Evolutionary conservation across 2,888 invertebrate genomes (phyloP).

Genomic region (Andrena marginata): DNA sequence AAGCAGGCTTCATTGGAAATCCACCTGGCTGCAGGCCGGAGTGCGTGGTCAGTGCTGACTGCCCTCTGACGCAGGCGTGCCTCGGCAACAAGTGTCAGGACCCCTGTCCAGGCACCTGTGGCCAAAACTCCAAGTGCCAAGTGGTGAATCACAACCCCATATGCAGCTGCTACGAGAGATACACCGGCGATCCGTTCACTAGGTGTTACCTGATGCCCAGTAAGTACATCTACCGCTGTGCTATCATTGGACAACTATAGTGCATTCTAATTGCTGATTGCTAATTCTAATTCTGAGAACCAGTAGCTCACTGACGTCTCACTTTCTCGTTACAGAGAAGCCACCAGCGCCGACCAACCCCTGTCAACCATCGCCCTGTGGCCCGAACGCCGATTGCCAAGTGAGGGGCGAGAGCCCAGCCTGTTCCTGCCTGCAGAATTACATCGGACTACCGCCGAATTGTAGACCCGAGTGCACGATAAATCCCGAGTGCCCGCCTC

Average conservation of each 20-base stretch:
- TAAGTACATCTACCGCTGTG: conserved; percentile 73
- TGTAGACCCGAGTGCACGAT: conserved; percentile 88
- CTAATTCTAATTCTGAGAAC: neutral
- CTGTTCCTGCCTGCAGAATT: conserved; percentile 87
- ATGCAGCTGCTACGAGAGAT: conserved; percentile 90
- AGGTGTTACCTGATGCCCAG: conserved; percentile 86
- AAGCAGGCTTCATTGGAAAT: conserved; percentile 90
- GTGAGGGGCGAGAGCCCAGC: conserved; percentile 86
- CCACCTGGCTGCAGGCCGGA: conserved; percentile 93
- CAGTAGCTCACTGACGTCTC: neutral
- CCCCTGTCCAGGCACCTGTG: conserved; percentile 93
- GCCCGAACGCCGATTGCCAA: conserved; percentile 87
- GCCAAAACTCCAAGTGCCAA: conserved; percentile 91
- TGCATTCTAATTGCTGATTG: too few relatives aligned
- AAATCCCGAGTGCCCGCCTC: conserved; percentile 87
- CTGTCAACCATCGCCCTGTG: conserved; percentile 87
- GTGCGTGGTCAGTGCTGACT: conserved; percentile 93
- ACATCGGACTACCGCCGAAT: conserved; percentile 87
- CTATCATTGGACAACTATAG: neutral
- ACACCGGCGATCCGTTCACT: conserved; percentile 92
- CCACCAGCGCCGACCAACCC: conserved; percentile 83
- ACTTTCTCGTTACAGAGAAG: conserved; percentile 41
- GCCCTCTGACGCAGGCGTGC: conserved; percentile 91
- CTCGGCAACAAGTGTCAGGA: conserved; percentile 91
- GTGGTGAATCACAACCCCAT: conserved; percentile 94